Conservation (phyloP, 2,113 vertebrate genomes). For the Sula dactylatra region DNA sequence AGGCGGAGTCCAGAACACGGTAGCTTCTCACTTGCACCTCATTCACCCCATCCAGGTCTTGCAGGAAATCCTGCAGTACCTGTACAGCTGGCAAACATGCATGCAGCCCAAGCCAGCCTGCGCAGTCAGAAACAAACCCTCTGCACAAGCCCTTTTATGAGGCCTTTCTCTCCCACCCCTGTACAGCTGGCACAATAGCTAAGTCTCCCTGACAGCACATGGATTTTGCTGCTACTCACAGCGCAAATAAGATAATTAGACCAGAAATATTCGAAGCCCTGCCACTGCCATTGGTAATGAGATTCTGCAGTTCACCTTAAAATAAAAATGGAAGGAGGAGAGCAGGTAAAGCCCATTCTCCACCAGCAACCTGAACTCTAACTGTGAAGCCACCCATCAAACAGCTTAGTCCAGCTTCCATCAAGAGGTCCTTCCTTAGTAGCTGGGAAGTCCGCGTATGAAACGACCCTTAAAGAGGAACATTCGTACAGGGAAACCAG, state of each 20-base stretch:
- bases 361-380: not conserved
- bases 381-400: not conserved
- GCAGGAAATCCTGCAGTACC: not conserved
- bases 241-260: slow-evolving; percentile 11
- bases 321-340: not conserved
- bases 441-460: not conserved
- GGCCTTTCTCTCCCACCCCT: not conserved
- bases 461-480: not conserved
- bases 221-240: not conserved
- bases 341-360: not conserved
- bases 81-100: not conserved
- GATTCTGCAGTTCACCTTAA: slow-evolving; percentile 12
- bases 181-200: not conserved
- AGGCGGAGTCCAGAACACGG: accelerated
- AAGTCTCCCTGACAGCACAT: not conserved
- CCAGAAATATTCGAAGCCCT: slow-evolving; percentile 46
- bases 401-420: not conserved
- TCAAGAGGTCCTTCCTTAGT: not conserved
- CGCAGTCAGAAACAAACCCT: not conserved
- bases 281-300: not conserved
- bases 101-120: not conserved
- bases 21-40: not conserved
- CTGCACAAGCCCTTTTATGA: accelerated
- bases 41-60: not conserved
- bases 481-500: not conserved